Percentiles rank a stretch among this genome's conserved stretches.
Evolutionary conservation across 2,888 invertebrate species (phyloP).

Genomic region (Torymus auratus): DNA sequence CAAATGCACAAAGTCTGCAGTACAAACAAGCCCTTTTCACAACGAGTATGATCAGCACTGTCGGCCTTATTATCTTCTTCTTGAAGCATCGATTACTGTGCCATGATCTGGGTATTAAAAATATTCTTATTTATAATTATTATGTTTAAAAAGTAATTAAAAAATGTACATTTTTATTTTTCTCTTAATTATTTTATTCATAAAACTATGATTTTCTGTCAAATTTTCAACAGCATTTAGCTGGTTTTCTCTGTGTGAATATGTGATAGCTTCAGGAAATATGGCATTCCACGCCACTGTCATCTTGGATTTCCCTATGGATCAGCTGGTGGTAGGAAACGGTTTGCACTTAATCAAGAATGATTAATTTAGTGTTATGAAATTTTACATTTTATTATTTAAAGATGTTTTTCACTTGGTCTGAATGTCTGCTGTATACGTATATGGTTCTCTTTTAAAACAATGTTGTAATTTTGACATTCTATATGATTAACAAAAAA

Average conservation of each 20-base stretch:
- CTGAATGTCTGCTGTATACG: constrained; percentile 71
- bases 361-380: constrained; percentile 67
- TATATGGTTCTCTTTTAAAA: constrained; percentile 64
- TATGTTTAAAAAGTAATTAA: constrained; percentile 26
- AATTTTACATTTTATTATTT: constrained; percentile 57
- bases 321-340: constrained; percentile 86
- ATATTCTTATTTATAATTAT: constrained; percentile 9
- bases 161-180: neutral
- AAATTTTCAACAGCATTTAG: constrained; percentile 86
- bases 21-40: constrained; percentile 87
- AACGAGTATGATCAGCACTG: constrained; percentile 87
- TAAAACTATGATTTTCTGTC: constrained; percentile 23
- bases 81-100: constrained; percentile 92
- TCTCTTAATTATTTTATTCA: constrained; percentile 9
- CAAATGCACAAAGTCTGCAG: constrained; percentile 75
- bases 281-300: constrained; percentile 95
- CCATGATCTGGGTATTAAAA: constrained; percentile 88
- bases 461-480: constrained; percentile 26
- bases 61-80: constrained; percentile 92
- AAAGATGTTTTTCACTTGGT: constrained; percentile 58
- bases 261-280: constrained; percentile 92
- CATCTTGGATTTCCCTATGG: constrained; percentile 90
- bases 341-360: constrained; percentile 76
- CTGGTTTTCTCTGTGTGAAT: constrained; percentile 95
- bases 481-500: constrained; percentile 16